Conservation (phyloP, 2,797 vertebrate genomes). For the Dallia pectoralis region DNA sequence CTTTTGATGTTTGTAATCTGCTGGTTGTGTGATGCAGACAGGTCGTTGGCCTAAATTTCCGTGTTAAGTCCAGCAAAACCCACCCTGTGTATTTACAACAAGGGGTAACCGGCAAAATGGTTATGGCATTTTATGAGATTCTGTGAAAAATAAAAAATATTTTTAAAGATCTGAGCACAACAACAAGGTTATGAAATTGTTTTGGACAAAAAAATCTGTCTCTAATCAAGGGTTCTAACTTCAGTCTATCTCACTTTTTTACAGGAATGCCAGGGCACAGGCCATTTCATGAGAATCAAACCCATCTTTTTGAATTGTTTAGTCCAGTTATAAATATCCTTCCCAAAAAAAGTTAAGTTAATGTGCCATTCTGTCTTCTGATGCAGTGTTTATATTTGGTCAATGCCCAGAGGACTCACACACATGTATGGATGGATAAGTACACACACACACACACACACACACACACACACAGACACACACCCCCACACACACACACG, state of each 20-base stretch:
- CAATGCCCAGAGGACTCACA: conserved; percentile 18
- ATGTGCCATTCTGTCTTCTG: conserved; percentile 42
- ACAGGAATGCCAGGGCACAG: conserved; percentile 56
- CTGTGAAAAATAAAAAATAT: too few relatives aligned
- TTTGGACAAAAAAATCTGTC: conserved; percentile 63
- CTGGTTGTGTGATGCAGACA: too few relatives aligned
- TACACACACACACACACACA: neutral
- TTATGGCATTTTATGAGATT: too few relatives aligned
- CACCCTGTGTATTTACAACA: too few relatives aligned
- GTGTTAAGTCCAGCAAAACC: too few relatives aligned
- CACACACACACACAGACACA: conserved; percentile 6
- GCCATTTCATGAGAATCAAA: conserved; percentile 54
- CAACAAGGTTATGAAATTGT: too few relatives aligned
- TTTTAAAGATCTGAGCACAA: too few relatives aligned
- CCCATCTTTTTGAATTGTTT: conserved; percentile 62
- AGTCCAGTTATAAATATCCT: conserved; percentile 64
- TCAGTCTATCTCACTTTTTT: conserved; percentile 54
- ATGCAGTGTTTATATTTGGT: conserved; percentile 18
- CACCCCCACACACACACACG: neutral
- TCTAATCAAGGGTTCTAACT: conserved; percentile 58
- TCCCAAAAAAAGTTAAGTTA: conserved; percentile 34
- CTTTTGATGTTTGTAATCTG: too few relatives aligned
- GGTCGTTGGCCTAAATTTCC: too few relatives aligned
- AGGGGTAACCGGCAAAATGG: too few relatives aligned
- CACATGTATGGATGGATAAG: neutral